These are phyloP conservation scores for Mormyrus hasselquistii DNA, from an alignment of 2,797 vertebrate genomes.

Conservation along the genomic window DNA sequence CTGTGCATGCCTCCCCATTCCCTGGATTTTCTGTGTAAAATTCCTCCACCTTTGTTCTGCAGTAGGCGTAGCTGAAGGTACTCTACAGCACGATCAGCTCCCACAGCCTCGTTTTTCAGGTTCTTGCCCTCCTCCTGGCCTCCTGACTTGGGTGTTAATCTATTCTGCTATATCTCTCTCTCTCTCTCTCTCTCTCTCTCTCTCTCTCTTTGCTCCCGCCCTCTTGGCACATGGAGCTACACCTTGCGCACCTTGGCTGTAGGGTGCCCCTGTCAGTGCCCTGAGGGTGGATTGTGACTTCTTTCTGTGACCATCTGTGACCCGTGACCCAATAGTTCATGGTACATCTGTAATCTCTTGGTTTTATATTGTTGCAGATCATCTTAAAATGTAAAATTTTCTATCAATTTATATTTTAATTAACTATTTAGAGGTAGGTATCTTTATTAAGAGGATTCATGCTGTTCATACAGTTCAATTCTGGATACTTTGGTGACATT, in stretches of 20 bases:
- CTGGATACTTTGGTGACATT: background rate
- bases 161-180: background rate
- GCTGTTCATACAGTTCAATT: background rate
- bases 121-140: background rate
- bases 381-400: background rate
- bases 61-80: background rate
- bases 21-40: background rate
- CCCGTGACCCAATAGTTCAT: background rate
- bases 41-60: background rate
- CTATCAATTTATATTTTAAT: background rate
- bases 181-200: too few species aligned
- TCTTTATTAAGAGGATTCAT: background rate
- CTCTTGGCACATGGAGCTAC: background rate
- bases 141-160: background rate
- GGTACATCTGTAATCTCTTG: background rate
- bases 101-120: conserved; percentile 17
- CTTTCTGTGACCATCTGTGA: background rate
- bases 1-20: background rate
- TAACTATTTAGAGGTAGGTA: background rate
- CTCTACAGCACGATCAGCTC: background rate
- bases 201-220: background rate
- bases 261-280: background rate
- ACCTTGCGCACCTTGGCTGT: background rate
- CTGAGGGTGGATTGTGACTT: background rate
- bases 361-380: background rate